Conservation (phyloP, 2,888 invertebrate species). For the Heliconius ismenius region DNA sequence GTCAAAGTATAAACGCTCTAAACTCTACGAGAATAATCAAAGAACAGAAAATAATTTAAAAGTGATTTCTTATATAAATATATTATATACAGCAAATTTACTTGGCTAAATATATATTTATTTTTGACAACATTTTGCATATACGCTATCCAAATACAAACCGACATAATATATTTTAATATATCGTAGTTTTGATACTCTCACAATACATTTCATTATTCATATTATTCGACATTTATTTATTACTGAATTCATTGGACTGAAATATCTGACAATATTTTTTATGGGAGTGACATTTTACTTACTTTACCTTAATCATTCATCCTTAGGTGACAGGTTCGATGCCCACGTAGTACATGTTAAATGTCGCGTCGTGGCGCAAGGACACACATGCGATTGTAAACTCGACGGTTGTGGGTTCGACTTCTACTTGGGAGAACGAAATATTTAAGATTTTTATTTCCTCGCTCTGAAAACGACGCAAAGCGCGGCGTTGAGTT, state of each 20-base stretch:
- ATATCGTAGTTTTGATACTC: constrained; percentile 2
- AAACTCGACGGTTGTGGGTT: neutral
- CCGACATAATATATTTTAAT: constrained; percentile 10
- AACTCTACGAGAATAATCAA: too few relatives aligned
- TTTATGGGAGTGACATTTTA: constrained; percentile 7
- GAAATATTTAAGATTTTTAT: neutral
- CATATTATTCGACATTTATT: constrained; percentile 27
- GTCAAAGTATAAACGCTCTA: too few relatives aligned
- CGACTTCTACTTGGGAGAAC: neutral
- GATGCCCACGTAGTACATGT: neutral
- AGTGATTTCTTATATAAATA: too few relatives aligned
- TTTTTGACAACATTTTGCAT: too few relatives aligned
- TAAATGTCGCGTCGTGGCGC: neutral
- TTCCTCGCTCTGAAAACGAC: neutral
- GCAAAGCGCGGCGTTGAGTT: neutral
- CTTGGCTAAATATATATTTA: too few relatives aligned
- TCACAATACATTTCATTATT: constrained; percentile 27
- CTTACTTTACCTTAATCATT: constrained; percentile 9
- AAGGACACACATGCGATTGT: neutral
- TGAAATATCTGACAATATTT: constrained; percentile 28
- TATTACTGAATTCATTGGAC: constrained; percentile 22
- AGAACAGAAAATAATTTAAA: too few relatives aligned
- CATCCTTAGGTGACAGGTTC: constrained; percentile 18
- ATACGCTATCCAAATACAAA: neutral
- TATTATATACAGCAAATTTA: too few relatives aligned